phyloP scores from a whole-genome alignment of 2,888 invertebrate species.

The Rhimphoctona megacephalus region DNA sequence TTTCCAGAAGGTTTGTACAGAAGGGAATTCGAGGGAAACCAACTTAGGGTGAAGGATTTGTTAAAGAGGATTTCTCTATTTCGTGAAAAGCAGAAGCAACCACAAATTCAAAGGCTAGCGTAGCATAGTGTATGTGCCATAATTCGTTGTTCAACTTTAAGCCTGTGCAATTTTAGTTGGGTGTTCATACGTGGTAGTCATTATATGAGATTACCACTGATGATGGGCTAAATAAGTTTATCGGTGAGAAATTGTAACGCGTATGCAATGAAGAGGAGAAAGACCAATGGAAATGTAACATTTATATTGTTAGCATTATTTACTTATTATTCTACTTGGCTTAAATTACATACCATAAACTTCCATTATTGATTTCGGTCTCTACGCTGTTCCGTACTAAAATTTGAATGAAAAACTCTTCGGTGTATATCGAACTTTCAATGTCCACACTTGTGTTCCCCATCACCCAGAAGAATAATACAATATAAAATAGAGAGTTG shows the following conservation, averaged over 20 bases:
- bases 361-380: not conserved
- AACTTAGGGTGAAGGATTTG: slow-evolving; percentile 10
- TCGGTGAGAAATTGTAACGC: slow-evolving; percentile 18
- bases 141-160: slow-evolving; percentile 39
- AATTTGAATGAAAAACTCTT: not conserved
- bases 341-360: not conserved
- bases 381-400: not conserved
- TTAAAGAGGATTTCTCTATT: slow-evolving; percentile 60
- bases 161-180: slow-evolving; percentile 2
- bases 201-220: slow-evolving; percentile 1
- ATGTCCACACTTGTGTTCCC: not conserved
- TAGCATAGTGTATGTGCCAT: not conserved
- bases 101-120: slow-evolving; percentile 6
- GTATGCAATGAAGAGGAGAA: not conserved
- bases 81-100: slow-evolving; percentile 47
- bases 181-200: not conserved
- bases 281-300: not conserved
- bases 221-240: slow-evolving; percentile 13
- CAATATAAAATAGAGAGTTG: not conserved
- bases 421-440: not conserved
- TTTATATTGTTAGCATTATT: not conserved
- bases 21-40: slow-evolving; percentile 5
- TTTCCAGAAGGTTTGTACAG: slow-evolving; percentile 41
- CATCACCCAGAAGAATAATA: slow-evolving; percentile 1
- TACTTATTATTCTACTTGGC: no score